Conservation (phyloP, 2,113 vertebrate genomes). For the Sitta europaea region DNA sequence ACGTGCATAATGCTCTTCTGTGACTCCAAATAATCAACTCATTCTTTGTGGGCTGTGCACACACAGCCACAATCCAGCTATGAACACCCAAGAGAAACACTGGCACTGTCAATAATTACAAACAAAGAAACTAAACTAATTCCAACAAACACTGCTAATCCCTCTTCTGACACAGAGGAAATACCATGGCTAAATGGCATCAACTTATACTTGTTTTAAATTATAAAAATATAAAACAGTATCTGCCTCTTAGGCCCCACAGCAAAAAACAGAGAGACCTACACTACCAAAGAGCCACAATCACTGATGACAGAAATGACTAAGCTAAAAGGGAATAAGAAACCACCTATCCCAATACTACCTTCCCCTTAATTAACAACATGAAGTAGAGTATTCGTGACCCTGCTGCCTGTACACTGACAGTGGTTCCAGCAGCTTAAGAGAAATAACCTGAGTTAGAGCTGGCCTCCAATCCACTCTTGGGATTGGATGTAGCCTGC, state of each 20-base stretch:
- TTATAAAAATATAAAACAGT: background rate
- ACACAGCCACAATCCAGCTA: background rate
- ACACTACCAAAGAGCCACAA: background rate
- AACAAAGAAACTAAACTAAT: background rate
- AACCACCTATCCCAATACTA: background rate
- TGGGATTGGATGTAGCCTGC: background rate
- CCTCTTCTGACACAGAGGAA: background rate
- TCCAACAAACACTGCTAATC: background rate
- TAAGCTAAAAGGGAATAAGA: background rate
- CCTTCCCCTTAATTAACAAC: background rate
- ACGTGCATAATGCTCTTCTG: background rate
- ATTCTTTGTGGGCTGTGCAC: background rate
- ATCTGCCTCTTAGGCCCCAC: background rate
- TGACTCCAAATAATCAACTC: background rate
- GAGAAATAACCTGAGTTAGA: background rate
- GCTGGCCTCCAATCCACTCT: background rate
- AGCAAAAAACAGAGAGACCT: background rate
- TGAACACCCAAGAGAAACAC: background rate
- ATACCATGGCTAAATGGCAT: fast-evolving
- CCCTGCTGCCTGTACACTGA: background rate
- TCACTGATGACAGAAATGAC: background rate
- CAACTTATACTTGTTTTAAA: background rate
- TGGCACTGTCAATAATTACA: background rate
- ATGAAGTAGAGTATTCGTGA: background rate
- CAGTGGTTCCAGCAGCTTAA: background rate